These are phyloP conservation scores for Leptinotarsa juncta DNA, from an alignment of 2,888 invertebrate genomes.

Conservation along the genomic window DNA sequence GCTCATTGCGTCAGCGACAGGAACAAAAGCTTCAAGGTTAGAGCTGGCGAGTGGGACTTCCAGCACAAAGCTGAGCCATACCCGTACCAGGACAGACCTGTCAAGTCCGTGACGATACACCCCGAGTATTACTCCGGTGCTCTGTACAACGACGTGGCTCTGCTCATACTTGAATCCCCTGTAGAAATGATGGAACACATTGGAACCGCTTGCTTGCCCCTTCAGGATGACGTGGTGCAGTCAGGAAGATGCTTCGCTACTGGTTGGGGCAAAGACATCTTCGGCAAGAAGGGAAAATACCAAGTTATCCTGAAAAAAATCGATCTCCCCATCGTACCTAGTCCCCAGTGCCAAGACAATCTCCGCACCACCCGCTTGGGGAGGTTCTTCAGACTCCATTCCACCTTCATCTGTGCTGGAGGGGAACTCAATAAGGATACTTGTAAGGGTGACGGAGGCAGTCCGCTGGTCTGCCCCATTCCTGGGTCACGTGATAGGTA, in stretches of 20 bases:
- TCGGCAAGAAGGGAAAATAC: constrained; percentile 69
- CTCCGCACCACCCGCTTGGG: constrained; percentile 77
- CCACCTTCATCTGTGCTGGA: constrained; percentile 83
- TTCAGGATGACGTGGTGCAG: constrained; percentile 45
- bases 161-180: constrained; percentile 55
- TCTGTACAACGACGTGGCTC: constrained; percentile 60
- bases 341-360: constrained; percentile 70
- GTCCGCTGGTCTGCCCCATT: constrained; percentile 75
- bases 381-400: constrained; percentile 73
- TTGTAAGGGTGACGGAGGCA: constrained; percentile 69
- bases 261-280: constrained; percentile 60
- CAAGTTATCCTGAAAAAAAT: constrained; percentile 80
- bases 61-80: constrained; percentile 75
- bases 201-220: constrained; percentile 56
- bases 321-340: constrained; percentile 74
- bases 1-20: constrained; percentile 79
- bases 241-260: constrained; percentile 54
- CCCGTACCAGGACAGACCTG: constrained; percentile 71
- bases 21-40: constrained; percentile 54
- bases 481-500: constrained; percentile 58
- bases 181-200: constrained; percentile 47
- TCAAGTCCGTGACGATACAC: constrained; percentile 58
- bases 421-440: constrained; percentile 73
- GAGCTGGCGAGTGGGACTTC: constrained; percentile 89
- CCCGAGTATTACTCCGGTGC: constrained; percentile 55